A percentile compares a stretch with the other conserved stretches of the same genome.
These are phyloP conservation scores for Heterotilapia buettikoferi DNA, from an alignment of 2,113 vertebrate species.

Conservation along the genomic window DNA sequence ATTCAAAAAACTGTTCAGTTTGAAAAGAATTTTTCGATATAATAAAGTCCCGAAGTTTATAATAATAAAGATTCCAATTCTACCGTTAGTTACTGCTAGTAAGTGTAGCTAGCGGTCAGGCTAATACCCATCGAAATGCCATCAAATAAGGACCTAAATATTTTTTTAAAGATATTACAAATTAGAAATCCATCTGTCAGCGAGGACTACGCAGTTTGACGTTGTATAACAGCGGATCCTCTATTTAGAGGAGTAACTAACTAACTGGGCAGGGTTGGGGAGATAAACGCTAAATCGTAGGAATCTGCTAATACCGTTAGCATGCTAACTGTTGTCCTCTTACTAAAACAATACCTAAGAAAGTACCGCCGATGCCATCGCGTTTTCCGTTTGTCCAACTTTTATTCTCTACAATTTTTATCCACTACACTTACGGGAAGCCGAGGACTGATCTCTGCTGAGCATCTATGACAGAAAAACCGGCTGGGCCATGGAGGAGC, in stretches of 20 bases:
- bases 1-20: background rate
- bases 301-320: slow-evolving; percentile 35
- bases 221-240: background rate
- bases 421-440: slow-evolving; percentile 66
- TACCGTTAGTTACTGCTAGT: background rate
- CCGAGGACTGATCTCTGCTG: slow-evolving; percentile 75
- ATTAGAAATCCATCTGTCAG: too few species aligned
- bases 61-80: background rate
- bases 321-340: slow-evolving; percentile 3
- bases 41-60: background rate
- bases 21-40: background rate
- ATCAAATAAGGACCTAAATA: background rate
- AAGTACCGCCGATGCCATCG: background rate
- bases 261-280: background rate
- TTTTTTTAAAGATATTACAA: background rate
- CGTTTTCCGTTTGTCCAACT: background rate
- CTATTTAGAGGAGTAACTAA: background rate
- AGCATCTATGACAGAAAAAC: slow-evolving; percentile 90
- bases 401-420: background rate
- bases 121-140: background rate
- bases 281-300: background rate
- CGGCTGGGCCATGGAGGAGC: slow-evolving; percentile 83
- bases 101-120: background rate
- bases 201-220: background rate
- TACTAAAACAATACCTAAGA: background rate